A percentile compares a stretch with the other conserved stretches of the same genome.
Conservation (phyloP, 2,797 vertebrate species). For the Chaetophractus vellerosus region DNA sequence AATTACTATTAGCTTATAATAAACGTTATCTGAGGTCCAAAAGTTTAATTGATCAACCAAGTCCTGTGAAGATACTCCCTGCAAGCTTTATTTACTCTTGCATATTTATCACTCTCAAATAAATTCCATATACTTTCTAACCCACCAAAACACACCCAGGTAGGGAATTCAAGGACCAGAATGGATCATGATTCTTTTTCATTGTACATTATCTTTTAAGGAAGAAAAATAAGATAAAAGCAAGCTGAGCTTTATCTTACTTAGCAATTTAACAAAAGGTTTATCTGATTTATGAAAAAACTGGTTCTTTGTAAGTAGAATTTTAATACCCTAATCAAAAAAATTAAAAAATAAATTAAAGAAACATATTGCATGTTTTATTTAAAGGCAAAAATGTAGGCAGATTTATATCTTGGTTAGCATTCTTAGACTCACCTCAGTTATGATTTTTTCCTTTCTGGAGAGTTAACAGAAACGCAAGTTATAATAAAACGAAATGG, state of each 20-base stretch:
- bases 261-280: slow-evolving; percentile 14
- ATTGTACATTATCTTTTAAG: slow-evolving; percentile 42
- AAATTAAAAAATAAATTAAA: slow-evolving; percentile 62
- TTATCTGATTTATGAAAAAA: slow-evolving; percentile 51
- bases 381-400: slow-evolving; percentile 45
- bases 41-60: background rate
- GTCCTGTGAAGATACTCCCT: background rate
- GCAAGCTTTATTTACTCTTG: background rate
- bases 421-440: slow-evolving; percentile 42
- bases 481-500: slow-evolving; percentile 68
- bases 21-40: background rate
- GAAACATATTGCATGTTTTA: slow-evolving; percentile 56
- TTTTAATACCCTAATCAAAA: slow-evolving; percentile 59
- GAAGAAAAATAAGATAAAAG: slow-evolving; percentile 66
- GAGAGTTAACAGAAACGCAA: slow-evolving; percentile 64
- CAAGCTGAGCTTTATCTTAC: slow-evolving; percentile 47
- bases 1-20: slow-evolving; percentile 15
- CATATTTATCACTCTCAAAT: background rate
- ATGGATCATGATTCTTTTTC: background rate
- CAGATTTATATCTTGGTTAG: slow-evolving; percentile 59
- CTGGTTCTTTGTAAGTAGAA: background rate
- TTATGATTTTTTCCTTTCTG: slow-evolving; percentile 54
- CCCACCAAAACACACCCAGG: slow-evolving; percentile 12
- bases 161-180: slow-evolving; percentile 54
- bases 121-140: background rate